These are phyloP conservation scores for Bos taurus DNA, from an alignment of 2,113 vertebrate species.

Conservation along the genomic window DNA sequence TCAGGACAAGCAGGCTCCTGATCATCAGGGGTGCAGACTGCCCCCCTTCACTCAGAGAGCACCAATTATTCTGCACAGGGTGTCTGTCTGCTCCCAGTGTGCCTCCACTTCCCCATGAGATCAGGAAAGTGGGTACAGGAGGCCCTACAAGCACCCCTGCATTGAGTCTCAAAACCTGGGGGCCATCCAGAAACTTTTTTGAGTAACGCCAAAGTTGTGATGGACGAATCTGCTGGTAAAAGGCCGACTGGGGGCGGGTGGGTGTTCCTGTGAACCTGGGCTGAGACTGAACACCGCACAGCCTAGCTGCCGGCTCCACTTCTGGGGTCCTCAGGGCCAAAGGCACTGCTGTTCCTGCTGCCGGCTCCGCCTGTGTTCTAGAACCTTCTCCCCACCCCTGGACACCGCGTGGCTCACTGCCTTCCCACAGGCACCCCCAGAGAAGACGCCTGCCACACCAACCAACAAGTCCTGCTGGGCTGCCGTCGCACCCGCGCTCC, in stretches of 20 bases:
- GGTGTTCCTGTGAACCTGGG: not conserved
- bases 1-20: not conserved
- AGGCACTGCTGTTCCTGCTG: not conserved
- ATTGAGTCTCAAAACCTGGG: not conserved
- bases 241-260: not conserved
- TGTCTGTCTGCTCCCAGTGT: not conserved
- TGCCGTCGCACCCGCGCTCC: not conserved
- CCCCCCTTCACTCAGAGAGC: not conserved
- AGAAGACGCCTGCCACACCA: not conserved
- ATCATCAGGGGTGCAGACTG: not conserved
- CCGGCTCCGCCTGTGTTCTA: not conserved
- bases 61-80: not conserved
- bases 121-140: not conserved
- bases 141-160: not conserved
- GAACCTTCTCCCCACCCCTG: not conserved
- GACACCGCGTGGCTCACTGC: rapidly evolving
- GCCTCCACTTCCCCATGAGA: not conserved
- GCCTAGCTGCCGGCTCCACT: not conserved
- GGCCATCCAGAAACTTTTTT: not conserved
- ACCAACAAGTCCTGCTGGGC: not conserved
- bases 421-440: not conserved
- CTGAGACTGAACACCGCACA: not conserved
- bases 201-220: not conserved
- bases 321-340: not conserved
- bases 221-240: not conserved